Conservation (phyloP, 2,113 vertebrate species). For the Leucoraja erinaceus region DNA sequence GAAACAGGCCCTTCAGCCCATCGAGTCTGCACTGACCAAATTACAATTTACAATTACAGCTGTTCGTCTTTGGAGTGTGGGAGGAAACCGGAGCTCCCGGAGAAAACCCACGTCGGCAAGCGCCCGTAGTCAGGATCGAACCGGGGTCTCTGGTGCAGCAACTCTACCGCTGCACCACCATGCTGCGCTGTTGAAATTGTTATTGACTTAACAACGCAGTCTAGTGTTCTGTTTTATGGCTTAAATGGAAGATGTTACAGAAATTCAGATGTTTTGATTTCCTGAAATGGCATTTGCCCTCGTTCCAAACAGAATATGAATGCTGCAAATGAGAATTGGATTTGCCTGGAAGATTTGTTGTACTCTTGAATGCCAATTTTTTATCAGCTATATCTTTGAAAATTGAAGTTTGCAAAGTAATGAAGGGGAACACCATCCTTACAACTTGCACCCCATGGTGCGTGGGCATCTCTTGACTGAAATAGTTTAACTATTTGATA, state of each 20-base stretch:
- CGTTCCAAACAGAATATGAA: background rate
- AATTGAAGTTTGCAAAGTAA: background rate
- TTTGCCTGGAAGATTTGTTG: background rate
- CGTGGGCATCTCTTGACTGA: background rate
- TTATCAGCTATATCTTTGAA: constrained; percentile 20
- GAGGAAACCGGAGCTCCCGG: no score
- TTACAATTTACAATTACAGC: no score
- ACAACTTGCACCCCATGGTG: background rate
- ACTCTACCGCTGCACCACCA: no score
- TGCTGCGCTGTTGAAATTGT: background rate
- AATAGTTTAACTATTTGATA: background rate
- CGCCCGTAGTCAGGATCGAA: no score
- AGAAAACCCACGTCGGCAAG: no score
- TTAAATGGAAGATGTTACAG: background rate
- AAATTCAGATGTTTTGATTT: background rate
- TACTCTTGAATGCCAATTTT: constrained; percentile 5
- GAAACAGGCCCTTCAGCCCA: no score
- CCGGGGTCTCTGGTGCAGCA: no score
- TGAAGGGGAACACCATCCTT: background rate
- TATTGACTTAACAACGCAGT: background rate
- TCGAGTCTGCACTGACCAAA: no score
- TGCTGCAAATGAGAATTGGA: background rate
- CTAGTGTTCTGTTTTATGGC: background rate
- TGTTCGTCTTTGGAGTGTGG: no score
- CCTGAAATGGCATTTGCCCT: background rate